Conservation (phyloP, 2,113 vertebrate genomes). For the Tupaia chinensis region DNA sequence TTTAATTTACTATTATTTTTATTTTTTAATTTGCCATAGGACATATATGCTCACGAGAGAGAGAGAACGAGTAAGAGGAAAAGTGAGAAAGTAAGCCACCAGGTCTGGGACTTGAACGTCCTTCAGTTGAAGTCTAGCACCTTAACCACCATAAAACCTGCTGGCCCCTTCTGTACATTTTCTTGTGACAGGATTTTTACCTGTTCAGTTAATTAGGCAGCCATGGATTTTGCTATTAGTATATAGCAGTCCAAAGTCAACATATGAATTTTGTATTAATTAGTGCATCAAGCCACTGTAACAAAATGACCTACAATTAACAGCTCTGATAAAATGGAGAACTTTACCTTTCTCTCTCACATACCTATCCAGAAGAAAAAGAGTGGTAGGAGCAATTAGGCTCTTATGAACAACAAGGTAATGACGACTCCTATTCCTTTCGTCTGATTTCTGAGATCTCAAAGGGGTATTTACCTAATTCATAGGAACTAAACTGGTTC, state of each 20-base stretch:
- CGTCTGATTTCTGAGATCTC: background rate
- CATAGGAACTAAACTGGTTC: background rate
- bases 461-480: background rate
- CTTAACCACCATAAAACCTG: no score
- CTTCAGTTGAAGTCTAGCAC: no score
- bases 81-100: no score
- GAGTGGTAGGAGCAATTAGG: background rate
- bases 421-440: background rate
- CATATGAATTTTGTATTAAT: background rate
- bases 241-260: background rate
- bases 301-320: background rate
- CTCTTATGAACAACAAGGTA: background rate
- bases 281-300: background rate
- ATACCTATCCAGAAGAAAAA: background rate
- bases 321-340: background rate
- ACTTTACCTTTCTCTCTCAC: background rate
- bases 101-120: no score
- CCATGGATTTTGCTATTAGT: background rate
- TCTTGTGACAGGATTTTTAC: background rate
- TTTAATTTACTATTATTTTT: no score
- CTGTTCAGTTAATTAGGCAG: background rate
- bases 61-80: no score
- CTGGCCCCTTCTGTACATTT: background rate
- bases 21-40: no score
- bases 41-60: no score